These are phyloP conservation scores for Mechanitis messenoides DNA, from an alignment of 2,888 invertebrate genomes.

Conservation along the genomic window DNA sequence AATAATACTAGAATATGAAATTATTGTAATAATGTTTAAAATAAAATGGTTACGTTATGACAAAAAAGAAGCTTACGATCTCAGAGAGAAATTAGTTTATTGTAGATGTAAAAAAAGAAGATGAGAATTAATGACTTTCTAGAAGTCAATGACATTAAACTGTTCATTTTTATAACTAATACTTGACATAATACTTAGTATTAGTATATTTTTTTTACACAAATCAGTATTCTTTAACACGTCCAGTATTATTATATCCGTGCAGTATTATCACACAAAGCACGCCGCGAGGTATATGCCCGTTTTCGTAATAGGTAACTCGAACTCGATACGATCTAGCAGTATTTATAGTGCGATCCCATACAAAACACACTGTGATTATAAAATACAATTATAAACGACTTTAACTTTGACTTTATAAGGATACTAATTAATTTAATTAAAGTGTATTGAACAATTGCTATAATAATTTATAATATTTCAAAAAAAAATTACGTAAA, in stretches of 20 bases:
- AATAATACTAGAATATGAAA: too few relatives aligned
- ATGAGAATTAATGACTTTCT: too few relatives aligned
- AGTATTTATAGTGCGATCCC: constrained; percentile 48
- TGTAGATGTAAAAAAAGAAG: too few relatives aligned
- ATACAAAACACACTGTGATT: background rate
- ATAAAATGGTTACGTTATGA: too few relatives aligned
- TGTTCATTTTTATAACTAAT: too few relatives aligned
- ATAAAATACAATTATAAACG: background rate
- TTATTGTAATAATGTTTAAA: too few relatives aligned
- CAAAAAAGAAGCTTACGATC: too few relatives aligned
- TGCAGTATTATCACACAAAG: constrained; percentile 49
- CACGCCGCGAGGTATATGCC: constrained; percentile 53
- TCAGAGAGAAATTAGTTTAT: too few relatives aligned
- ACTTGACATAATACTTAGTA: too few relatives aligned
- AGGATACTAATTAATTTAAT: background rate
- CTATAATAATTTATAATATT: background rate
- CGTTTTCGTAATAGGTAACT: constrained; percentile 65
- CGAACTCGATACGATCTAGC: constrained; percentile 39
- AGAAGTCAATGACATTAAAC: too few relatives aligned
- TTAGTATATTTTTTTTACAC: background rate
- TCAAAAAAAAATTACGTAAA: constrained; percentile 4
- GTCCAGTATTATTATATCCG: constrained; percentile 12
- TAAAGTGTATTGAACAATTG: background rate
- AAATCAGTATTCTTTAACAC: background rate
- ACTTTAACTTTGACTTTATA: background rate